These are phyloP conservation scores for Rhabditoides inermis DNA, from an alignment of 2,888 invertebrate species.

Conservation along the genomic window DNA sequence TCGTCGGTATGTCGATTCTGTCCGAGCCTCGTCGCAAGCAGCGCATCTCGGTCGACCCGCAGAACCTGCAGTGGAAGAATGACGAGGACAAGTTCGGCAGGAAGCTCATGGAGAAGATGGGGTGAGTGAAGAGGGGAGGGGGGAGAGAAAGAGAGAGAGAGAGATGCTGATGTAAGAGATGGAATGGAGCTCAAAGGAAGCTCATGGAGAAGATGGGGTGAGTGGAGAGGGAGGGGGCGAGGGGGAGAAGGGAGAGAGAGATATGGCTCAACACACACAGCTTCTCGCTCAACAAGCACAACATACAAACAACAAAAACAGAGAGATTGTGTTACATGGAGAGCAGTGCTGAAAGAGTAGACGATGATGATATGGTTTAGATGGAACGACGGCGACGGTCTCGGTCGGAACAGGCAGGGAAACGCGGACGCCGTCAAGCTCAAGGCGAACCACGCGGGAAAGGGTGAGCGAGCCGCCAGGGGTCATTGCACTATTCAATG, in stretches of 20 bases:
- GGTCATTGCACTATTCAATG: no score
- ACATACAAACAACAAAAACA: no score
- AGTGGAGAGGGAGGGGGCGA: no score
- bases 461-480: conserved; percentile 23
- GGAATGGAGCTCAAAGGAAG: no score
- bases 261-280: neutral
- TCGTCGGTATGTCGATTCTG: conserved; percentile 41
- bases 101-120: conserved; percentile 40
- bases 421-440: conserved; percentile 36
- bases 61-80: conserved; percentile 44
- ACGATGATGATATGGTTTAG: conserved; percentile 30
- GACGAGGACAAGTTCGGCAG: conserved; percentile 42
- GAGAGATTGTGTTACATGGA: no score
- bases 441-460: conserved; percentile 39
- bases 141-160: no score
- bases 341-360: no score
- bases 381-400: conserved; percentile 48
- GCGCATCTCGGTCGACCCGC: conserved; percentile 30
- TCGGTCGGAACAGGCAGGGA: conserved; percentile 45
- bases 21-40: conserved; percentile 46
- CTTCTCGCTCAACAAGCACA: no score
- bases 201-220: conserved; percentile 38
- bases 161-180: no score
- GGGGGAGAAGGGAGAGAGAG: conserved; percentile 31
- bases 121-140: conserved; percentile 8